Percentiles rank a stretch among this genome's conserved stretches.
phyloP scores from a whole-genome alignment of 2,113 vertebrate species.

The Leuciscus idus region DNA sequence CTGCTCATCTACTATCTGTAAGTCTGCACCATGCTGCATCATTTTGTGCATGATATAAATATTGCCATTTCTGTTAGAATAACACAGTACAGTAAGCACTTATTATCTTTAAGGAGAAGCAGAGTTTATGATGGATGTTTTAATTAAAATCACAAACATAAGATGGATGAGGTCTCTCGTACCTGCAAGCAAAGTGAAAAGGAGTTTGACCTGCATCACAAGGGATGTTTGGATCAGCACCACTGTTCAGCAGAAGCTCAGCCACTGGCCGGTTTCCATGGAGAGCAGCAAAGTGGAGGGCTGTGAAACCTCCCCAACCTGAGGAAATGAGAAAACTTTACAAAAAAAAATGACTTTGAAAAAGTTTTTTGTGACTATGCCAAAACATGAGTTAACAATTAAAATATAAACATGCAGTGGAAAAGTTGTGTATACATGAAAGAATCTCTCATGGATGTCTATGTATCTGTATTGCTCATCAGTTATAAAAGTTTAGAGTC shows the following conservation, averaged over 20 bases:
- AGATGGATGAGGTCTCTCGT: background rate
- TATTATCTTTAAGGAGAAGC: background rate
- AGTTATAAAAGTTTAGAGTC: background rate
- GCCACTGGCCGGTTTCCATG: slow-evolving; percentile 74
- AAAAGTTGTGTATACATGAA: too few relatives aligned
- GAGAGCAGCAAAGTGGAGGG: slow-evolving; percentile 77
- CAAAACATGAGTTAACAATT: background rate
- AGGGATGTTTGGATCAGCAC: slow-evolving; percentile 76
- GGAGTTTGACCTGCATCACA: slow-evolving; percentile 78
- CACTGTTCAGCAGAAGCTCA: slow-evolving; percentile 72
- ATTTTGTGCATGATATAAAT: slow-evolving; percentile 78
- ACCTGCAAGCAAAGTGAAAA: slow-evolving; percentile 83
- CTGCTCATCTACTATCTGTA: slow-evolving; percentile 72
- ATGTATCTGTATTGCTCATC: too few relatives aligned
- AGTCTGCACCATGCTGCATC: slow-evolving; percentile 77
- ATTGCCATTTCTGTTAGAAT: slow-evolving; percentile 75
- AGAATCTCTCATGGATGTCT: too few relatives aligned
- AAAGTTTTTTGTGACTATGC: background rate
- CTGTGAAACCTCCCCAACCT: slow-evolving; percentile 82
- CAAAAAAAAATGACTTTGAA: background rate
- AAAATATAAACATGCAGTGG: too few relatives aligned
- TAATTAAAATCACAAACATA: slow-evolving; percentile 2
- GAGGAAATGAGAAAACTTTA: slow-evolving; percentile 6
- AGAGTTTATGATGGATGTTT: background rate
- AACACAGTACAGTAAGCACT: slow-evolving; percentile 5